Evolutionary conservation across 2,888 invertebrate species (phyloP), one percentile per base, ranked within the genome.

Genomic region (Euclidia mi): DNA sequence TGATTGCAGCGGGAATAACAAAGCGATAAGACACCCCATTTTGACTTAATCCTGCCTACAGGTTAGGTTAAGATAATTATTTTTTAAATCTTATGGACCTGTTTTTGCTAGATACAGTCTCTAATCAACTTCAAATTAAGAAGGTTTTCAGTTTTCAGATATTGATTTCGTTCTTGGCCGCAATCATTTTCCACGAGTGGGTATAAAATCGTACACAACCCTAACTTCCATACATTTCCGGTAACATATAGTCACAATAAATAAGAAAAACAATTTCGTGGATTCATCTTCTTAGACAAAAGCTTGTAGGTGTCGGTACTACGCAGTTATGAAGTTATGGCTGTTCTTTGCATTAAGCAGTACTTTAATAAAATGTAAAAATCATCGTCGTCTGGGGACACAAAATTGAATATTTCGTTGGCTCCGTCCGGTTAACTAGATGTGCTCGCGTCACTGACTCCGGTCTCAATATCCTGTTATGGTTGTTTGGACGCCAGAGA

Each of bases 331-430:
- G 70, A 69, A 58, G 6, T 25, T 37, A 6, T 9, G 46, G 43
- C 43, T 61, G 55, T 56, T 57, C 49, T 66, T 65, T 69, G 59
- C 66, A 74, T 69, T 68, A 63, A 76, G 57, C 58, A 71, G 61
- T 58, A 56, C 43, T 62, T 65, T 56, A 66, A 66, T 65, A 69
- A 71, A 77, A 65, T 70, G 60, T 57, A 48, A 69, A 78, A 71
- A 53, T 53, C 53, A 63, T 55, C 61, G 60, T 62, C 68, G 58
- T 57, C 53, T 31, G 46, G 73, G 76, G 70, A 71, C 38, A 55
- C 52, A 50, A 75, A 81, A 81, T 81, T 74, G 76, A 81, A 79
- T 81, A 78, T 71, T 70, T 70, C 61, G 62, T 73, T 47, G 56
- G 59, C 66, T 72, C 75, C 79, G 59, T 69, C 57, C 67, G 59